Conservation (phyloP, 2,888 invertebrate species). For the Aspidiotus rigidus region DNA sequence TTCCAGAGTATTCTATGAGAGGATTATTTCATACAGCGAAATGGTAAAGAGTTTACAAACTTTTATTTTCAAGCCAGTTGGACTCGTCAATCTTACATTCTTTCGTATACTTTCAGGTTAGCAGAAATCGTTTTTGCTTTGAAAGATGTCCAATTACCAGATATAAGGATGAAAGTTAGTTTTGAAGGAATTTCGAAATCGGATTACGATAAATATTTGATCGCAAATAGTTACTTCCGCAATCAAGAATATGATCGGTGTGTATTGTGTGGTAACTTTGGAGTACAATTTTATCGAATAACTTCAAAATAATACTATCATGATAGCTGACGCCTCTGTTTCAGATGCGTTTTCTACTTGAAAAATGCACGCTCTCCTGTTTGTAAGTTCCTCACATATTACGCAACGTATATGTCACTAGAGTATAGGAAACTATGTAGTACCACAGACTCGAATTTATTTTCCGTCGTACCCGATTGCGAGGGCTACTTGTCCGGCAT, state of each 20-base stretch:
- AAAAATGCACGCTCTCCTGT: slow-evolving; percentile 60
- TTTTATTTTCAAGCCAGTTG: background rate
- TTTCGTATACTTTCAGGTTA: slow-evolving; percentile 47
- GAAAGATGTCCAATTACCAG: slow-evolving; percentile 53
- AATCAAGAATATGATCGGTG: slow-evolving; percentile 62
- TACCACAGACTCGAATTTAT: slow-evolving; percentile 56
- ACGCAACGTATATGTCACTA: slow-evolving; percentile 76
- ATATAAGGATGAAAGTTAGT: slow-evolving; percentile 13
- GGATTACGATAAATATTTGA: slow-evolving; percentile 47
- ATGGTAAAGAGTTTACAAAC: slow-evolving; percentile 51
- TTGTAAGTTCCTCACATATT: slow-evolving; percentile 72
- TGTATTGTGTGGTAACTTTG: no score
- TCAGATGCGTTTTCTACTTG: slow-evolving; percentile 68
- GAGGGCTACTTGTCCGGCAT: slow-evolving; percentile 45
- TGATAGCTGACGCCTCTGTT: slow-evolving; percentile 13
- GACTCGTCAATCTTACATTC: background rate
- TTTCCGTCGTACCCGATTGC: slow-evolving; percentile 50
- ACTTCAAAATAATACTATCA: background rate
- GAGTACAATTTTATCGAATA: background rate
- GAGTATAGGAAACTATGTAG: slow-evolving; percentile 85
- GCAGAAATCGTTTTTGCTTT: slow-evolving; percentile 74
- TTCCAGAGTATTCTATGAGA: slow-evolving; percentile 65
- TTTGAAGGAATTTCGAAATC: slow-evolving; percentile 10
- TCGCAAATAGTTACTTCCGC: slow-evolving; percentile 84
- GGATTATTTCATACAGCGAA: slow-evolving; percentile 72